phyloP scores from a whole-genome alignment of 2,888 invertebrate genomes.

The Allolobophora icterica region DNA sequence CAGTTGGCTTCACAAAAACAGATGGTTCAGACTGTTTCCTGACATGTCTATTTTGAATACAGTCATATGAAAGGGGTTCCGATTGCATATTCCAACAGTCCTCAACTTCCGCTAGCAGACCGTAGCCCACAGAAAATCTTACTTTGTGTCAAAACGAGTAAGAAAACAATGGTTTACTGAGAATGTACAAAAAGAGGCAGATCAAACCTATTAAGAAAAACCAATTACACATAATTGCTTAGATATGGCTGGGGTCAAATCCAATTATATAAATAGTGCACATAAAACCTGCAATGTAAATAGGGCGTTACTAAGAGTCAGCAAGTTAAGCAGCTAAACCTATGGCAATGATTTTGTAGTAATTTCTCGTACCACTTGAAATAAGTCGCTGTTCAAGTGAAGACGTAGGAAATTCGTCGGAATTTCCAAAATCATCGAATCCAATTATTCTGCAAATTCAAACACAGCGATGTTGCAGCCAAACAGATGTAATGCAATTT shows the following conservation, averaged over 20 bases:
- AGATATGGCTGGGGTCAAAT: no score
- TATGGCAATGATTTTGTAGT: not conserved
- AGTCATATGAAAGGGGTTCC: not conserved
- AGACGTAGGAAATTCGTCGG: constrained; percentile 57
- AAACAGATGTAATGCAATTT: not conserved
- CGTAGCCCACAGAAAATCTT: not conserved
- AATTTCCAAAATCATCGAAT: constrained; percentile 60
- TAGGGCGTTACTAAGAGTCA: not conserved
- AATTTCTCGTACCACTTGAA: constrained; percentile 53
- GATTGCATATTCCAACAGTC: not conserved
- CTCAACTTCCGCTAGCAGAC: not conserved
- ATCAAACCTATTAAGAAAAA: not conserved
- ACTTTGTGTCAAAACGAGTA: not conserved
- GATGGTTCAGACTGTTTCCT: no score
- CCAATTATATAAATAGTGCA: no score
- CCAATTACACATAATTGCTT: not conserved
- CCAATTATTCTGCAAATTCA: constrained; percentile 56
- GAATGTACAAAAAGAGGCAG: not conserved
- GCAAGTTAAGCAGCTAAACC: not conserved
- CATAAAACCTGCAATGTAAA: no score
- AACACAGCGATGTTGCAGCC: not conserved
- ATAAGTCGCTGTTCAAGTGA: constrained; percentile 57
- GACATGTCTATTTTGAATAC: not conserved
- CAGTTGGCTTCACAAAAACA: no score
- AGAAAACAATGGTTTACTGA: not conserved